phyloP scores from a whole-genome alignment of 2,797 vertebrate species.

The Hyperoplus lanceolatus region DNA sequence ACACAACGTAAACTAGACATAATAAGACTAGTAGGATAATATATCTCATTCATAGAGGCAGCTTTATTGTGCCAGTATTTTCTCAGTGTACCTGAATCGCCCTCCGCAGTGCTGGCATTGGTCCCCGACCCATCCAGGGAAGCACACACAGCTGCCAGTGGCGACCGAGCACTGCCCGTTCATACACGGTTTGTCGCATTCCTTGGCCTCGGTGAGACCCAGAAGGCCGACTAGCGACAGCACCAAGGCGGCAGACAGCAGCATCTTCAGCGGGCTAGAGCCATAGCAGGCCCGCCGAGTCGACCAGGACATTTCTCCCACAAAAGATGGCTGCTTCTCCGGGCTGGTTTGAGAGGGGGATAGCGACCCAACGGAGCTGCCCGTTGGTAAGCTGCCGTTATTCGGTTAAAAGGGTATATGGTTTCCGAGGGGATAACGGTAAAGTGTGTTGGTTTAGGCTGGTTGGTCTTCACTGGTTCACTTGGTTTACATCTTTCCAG shows the following conservation, averaged over 20 bases:
- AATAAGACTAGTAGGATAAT: background rate
- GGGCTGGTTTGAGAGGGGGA: conserved; percentile 36
- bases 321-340: conserved; percentile 82
- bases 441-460: conserved; percentile 29
- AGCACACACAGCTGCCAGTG: conserved; percentile 91
- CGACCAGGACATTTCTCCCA: conserved; percentile 81
- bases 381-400: background rate
- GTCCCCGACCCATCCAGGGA: conserved; percentile 95
- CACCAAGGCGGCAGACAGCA: conserved; percentile 51
- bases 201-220: conserved; percentile 85
- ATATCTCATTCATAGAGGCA: background rate
- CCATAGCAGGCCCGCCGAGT: conserved; percentile 77
- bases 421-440: background rate
- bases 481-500: conserved; percentile 80
- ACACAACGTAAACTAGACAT: background rate
- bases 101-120: conserved; percentile 99
- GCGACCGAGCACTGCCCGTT: conserved; percentile 92
- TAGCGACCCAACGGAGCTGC: background rate
- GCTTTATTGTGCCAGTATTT: conserved; percentile 12
- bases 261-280: conserved; percentile 65
- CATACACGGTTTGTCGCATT: conserved; percentile 94
- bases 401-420: background rate
- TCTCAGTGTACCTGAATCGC: conserved; percentile 89
- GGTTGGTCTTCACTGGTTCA: conserved; percentile 35
- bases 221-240: conserved; percentile 59